Base-by-base conservation (phyloP, 1,140 invertebrate genomes). In the Meloidogyne floridensis region DNA sequence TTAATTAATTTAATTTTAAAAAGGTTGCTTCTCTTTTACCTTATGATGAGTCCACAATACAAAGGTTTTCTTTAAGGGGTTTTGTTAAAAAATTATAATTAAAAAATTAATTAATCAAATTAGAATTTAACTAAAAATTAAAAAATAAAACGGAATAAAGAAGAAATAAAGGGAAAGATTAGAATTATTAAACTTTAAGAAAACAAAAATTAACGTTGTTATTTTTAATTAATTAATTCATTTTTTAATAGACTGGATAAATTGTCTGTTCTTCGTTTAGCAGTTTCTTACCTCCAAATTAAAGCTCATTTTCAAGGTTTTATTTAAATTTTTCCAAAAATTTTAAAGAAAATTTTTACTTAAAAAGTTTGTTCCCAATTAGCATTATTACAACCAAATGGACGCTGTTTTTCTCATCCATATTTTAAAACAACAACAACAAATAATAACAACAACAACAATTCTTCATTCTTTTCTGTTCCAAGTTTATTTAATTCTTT, bases 281-380 rank as follows among this genome's bases (percentile, higher is more conserved):
- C 96, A 76, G 97, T 99, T 91, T 96, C 95, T 91, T 99, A 98
- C 91, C 93, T 99, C 84, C 93, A 96, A 83, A 98, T 96, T 87
- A 99, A 99, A 92, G 97, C 95, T 91, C 98, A 98, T 92, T 98
- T 98, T 92, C 96, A 98, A 95, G 95, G 97, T 98, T 75, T 65
- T 65, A n/a, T 3, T 65, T 65, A 11, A 32, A 32, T 32, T 32
- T 32, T 32, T 32, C 32, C 32, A 32, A n/a, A n/a, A n/a, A n/a
- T 42, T 43, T 7, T 20, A 51, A 15, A 18, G 4, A 73, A 73
- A 18, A 72, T 32, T 18, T 72, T 11, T 32, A 11, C 13, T 2
- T 13, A 42, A 73, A 73, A 73, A 73, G 32, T 73, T 73, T 42
- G 72, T 73, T 42, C 72, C 4, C 72, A 73, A 73, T 73, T 73